These are phyloP conservation scores for Acronicta psi DNA, from an alignment of 2,888 invertebrate genomes.

Conservation along the genomic window DNA sequence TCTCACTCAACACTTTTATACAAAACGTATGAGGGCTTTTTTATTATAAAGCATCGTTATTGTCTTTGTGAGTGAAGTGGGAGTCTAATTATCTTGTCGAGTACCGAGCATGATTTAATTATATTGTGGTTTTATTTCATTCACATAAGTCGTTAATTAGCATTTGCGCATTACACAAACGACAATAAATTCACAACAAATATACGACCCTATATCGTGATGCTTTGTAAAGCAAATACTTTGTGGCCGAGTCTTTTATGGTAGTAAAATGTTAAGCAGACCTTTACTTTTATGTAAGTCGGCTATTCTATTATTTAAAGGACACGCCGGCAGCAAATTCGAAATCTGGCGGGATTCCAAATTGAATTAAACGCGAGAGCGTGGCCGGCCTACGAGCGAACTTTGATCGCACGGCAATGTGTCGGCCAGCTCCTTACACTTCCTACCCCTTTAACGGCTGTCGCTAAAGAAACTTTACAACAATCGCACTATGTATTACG, in stretches of 20 bases:
- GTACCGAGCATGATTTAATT: conserved; percentile 37
- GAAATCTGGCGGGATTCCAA: conserved; percentile 84
- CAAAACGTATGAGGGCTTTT: conserved; percentile 24
- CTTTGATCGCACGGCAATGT: conserved; percentile 77
- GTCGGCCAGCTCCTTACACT: conserved; percentile 55
- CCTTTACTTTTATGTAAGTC: conserved; percentile 71
- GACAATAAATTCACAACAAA: conserved; percentile 26
- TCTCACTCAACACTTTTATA: conserved; percentile 35
- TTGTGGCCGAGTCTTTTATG: conserved; percentile 58
- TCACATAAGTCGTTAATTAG: conserved; percentile 40
- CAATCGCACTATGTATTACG: conserved; percentile 26
- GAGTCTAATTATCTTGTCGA: conserved; percentile 34
- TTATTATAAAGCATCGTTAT: conserved; percentile 30
- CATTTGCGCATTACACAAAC: conserved; percentile 34
- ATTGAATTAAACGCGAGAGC: conserved; percentile 84
- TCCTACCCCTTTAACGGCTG: conserved; percentile 55
- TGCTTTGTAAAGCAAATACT: conserved; percentile 44
- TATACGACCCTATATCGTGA: conserved; percentile 32
- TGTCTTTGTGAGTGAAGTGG: conserved; percentile 31
- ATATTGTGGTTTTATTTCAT: conserved; percentile 44
- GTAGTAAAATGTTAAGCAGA: conserved; percentile 68
- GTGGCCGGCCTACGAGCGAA: conserved; percentile 71
- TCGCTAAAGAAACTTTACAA: conserved; percentile 47
- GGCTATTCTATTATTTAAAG: conserved; percentile 84
- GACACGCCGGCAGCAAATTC: conserved; percentile 82